phyloP scores from a whole-genome alignment of 1,140 invertebrate species.

The Drosophila nasuta region DNA sequence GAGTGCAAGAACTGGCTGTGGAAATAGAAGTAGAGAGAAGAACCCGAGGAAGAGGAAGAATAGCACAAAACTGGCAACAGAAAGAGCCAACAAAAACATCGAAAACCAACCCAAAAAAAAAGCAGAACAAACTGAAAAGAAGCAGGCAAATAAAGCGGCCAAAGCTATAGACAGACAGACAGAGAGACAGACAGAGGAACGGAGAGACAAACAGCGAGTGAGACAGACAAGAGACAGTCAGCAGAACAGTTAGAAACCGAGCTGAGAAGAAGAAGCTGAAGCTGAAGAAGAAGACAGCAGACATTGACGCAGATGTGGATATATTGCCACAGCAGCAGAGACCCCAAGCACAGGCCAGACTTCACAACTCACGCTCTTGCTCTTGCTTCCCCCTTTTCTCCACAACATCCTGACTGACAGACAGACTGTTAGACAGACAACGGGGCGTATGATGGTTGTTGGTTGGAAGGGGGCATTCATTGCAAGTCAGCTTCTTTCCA shows the following conservation, averaged over 20 bases:
- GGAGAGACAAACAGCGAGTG: conserved; percentile 17
- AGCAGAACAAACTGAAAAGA: conserved; percentile 56
- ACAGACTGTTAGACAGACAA: conserved; percentile 22
- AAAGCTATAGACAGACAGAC: conserved; percentile 43
- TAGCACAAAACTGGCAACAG: conserved; percentile 10
- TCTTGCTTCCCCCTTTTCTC: background rate
- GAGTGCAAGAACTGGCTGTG: conserved; percentile 13
- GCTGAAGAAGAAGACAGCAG: conserved; percentile 47
- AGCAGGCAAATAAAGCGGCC: conserved; percentile 53
- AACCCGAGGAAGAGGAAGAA: conserved; percentile 6
- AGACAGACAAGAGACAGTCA: conserved; percentile 47
- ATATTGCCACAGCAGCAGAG: conserved; percentile 62
- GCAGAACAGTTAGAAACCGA: conserved; percentile 51
- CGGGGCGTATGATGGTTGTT: conserved; percentile 7
- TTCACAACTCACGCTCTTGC: background rate
- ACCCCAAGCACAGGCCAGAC: conserved; percentile 13
- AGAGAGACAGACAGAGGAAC: conserved; percentile 34
- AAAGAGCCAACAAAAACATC: conserved; percentile 7
- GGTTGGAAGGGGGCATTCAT: conserved; percentile 24
- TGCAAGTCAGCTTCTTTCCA: conserved; percentile 54
- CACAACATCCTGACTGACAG: conserved; percentile 19
- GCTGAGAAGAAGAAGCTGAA: background rate
- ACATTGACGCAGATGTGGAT: conserved; percentile 77
- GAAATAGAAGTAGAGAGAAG: background rate
- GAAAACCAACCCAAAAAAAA: conserved; percentile 11